Percentiles rank a stretch among this genome's conserved stretches.
Conservation (phyloP, 2,113 vertebrate species). For the Isichthys henryi region DNA sequence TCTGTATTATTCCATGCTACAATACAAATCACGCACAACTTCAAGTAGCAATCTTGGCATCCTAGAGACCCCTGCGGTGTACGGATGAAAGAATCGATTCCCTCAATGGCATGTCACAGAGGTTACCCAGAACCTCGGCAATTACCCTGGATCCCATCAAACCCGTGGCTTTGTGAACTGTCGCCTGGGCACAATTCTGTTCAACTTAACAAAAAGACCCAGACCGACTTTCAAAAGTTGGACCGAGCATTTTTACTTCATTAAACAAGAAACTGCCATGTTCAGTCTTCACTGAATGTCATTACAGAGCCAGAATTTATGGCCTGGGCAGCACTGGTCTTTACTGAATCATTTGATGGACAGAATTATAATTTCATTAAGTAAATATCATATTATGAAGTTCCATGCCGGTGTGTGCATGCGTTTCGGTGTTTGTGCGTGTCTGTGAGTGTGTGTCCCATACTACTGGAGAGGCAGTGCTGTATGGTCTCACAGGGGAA, state of each 20-base stretch:
- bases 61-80: background rate
- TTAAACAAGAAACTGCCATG: conserved; percentile 7
- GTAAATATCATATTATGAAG: background rate
- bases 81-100: background rate
- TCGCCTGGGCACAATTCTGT: background rate
- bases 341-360: background rate
- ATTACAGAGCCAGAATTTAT: background rate
- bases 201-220: background rate
- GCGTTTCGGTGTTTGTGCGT: background rate
- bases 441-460: background rate
- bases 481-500: background rate
- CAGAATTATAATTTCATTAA: background rate
- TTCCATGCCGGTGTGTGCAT: background rate
- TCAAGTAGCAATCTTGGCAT: background rate
- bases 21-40: background rate
- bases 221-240: background rate
- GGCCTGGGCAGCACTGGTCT: background rate
- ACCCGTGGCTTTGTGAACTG: background rate
- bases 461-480: background rate
- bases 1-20: background rate
- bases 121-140: background rate
- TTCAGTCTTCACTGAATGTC: background rate
- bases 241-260: background rate
- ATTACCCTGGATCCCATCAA: conserved; percentile 3
- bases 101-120: background rate